Percentiles rank a stretch among this genome's conserved stretches.
Evolutionary conservation across 1,140 invertebrate genomes (phyloP).

Genomic region (Trichogramma pretiosum): DNA sequence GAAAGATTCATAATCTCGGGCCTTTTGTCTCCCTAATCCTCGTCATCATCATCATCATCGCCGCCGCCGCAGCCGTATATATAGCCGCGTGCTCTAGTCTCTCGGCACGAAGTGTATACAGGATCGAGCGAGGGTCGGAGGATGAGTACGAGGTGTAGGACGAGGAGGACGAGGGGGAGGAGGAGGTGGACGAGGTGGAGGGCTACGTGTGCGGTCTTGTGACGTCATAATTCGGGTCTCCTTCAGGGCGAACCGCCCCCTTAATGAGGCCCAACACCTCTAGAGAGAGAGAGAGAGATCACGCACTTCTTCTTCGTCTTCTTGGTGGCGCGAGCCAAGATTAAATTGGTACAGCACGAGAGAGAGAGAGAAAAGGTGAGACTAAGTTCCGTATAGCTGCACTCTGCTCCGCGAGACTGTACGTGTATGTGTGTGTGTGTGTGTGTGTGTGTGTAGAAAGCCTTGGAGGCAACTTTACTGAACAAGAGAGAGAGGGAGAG

Average conservation of each 20-base stretch:
- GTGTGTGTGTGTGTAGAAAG: conserved; percentile 33
- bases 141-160: too few species aligned
- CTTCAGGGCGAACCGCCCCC: conserved; percentile 40
- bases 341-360: conserved; percentile 13
- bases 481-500: too few species aligned
- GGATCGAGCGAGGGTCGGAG: too few species aligned
- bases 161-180: too few species aligned
- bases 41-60: too few species aligned
- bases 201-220: conserved; percentile 44
- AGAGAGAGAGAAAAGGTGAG: conserved; percentile 17
- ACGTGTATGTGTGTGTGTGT: conserved; percentile 20
- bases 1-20: too few species aligned
- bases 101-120: too few species aligned
- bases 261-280: conserved; percentile 44
- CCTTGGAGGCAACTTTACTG: conserved; percentile 35
- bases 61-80: too few species aligned
- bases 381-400: too few species aligned
- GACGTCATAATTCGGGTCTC: conserved; percentile 47
- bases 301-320: conserved; percentile 28
- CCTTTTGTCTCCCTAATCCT: too few species aligned
- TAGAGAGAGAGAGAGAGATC: conserved; percentile 31
- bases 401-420: conserved; percentile 9
- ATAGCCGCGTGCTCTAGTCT: too few species aligned
- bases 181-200: too few species aligned
- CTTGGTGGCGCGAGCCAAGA: neutral